These are phyloP conservation scores for Listrodromus nycthemerus DNA, from an alignment of 2,888 invertebrate genomes.

Conservation along the genomic window DNA sequence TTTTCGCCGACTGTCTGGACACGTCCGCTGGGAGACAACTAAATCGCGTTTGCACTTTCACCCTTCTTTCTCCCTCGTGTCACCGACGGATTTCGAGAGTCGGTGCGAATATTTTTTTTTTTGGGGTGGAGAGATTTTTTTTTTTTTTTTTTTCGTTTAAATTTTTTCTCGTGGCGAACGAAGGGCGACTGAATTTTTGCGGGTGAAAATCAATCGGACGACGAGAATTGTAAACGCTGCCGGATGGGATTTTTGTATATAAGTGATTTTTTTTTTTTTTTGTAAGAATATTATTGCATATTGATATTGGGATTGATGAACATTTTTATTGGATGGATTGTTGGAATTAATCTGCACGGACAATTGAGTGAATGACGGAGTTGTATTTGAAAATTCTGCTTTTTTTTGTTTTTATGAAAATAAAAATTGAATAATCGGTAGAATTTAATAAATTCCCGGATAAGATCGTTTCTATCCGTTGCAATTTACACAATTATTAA, in stretches of 20 bases:
- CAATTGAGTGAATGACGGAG: too few species aligned
- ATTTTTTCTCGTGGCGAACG: background rate
- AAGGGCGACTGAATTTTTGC: constrained; percentile 38
- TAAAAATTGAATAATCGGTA: background rate
- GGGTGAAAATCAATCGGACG: background rate
- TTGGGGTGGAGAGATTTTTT: too few species aligned
- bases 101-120: constrained; percentile 20
- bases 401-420: background rate
- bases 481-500: background rate
- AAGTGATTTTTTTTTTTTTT: too few species aligned
- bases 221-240: background rate
- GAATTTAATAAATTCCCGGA: background rate
- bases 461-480: background rate
- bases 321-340: too few species aligned
- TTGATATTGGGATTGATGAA: too few species aligned
- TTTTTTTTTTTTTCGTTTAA: background rate
- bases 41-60: constrained; percentile 46
- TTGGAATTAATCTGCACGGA: too few species aligned
- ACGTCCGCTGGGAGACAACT: constrained; percentile 6
- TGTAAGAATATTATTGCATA: too few species aligned
- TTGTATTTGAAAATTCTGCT: background rate
- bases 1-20: background rate
- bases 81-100: constrained; percentile 18
- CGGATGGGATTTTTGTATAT: background rate
- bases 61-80: constrained; percentile 27